Conservation (phyloP, 2,797 vertebrate species). For the Stomatorhinus walkeri region DNA sequence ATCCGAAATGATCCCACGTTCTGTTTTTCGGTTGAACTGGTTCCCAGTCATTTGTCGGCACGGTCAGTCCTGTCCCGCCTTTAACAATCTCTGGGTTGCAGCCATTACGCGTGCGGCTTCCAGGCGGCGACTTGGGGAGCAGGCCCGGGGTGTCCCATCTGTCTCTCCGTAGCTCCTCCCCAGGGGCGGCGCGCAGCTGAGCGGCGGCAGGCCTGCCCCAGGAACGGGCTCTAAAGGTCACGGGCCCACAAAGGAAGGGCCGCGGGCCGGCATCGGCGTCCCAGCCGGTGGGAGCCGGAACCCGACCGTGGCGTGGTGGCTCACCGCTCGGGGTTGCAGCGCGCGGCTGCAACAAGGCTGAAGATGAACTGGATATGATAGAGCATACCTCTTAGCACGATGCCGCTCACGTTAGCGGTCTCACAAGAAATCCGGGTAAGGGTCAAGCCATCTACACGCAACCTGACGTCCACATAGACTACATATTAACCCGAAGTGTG, state of each 20-base stretch:
- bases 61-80: not conserved
- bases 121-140: not conserved
- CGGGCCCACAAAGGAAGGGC: not conserved
- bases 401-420: not conserved
- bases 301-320: not conserved
- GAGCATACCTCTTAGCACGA: not conserved
- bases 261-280: not conserved
- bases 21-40: not conserved
- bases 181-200: not conserved
- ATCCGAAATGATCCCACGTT: not conserved
- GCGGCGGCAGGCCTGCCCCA: not conserved
- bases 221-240: not conserved
- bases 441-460: not conserved
- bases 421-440: not conserved
- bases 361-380: not conserved
- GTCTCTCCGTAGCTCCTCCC: conserved; percentile 1
- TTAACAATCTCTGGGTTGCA: not conserved
- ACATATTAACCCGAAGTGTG: not conserved
- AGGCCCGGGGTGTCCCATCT: conserved; percentile 17
- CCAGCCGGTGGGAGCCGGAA: not conserved
- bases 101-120: not conserved
- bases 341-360: not conserved
- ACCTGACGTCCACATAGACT: not conserved
- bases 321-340: not conserved
- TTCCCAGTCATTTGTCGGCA: not conserved